These are phyloP conservation scores for Ammodytes marinus DNA, from an alignment of 2,113 vertebrate species.

Conservation along the genomic window DNA sequence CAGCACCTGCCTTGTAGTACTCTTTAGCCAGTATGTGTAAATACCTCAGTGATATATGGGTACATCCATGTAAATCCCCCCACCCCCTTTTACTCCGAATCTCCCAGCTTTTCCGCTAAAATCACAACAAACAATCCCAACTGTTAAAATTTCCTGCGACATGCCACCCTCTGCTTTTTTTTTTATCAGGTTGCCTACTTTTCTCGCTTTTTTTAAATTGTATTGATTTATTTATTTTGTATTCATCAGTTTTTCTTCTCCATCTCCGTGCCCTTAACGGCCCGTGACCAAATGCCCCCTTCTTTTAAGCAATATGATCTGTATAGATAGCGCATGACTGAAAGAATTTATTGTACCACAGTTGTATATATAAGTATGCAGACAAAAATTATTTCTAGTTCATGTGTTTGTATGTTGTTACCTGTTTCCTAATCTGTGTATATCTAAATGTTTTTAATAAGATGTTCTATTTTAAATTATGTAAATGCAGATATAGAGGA, in stretches of 20 bases:
- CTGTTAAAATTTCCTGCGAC: constrained; percentile 51
- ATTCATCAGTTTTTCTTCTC: constrained; percentile 47
- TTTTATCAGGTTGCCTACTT: constrained; percentile 51
- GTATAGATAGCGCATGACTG: constrained; percentile 99
- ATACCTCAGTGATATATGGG: constrained; percentile 98
- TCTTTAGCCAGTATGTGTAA: constrained; percentile 99
- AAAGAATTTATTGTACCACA: constrained; percentile 97
- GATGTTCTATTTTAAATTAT: constrained; percentile 99
- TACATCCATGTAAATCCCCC: constrained; percentile 90
- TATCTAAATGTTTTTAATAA: constrained; percentile 99
- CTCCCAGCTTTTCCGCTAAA: constrained; percentile 79
- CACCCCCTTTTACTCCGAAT: constrained; percentile 70
- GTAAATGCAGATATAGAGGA: constrained; percentile 99
- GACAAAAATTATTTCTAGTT: constrained; percentile 97
- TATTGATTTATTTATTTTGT: constrained; percentile 23
- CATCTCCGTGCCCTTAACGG: constrained; percentile 62
- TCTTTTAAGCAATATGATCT: constrained; percentile 99
- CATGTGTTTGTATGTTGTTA: constrained; percentile 99
- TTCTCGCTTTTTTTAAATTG: constrained; percentile 35
- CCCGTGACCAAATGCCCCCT: constrained; percentile 89
- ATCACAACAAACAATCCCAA: constrained; percentile 80
- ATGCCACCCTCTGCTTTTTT: constrained; percentile 43
- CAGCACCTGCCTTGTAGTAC: constrained; percentile 93
- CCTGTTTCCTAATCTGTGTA: constrained; percentile 99
- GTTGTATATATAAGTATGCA: constrained; percentile 99